Base-by-base conservation (phyloP, 2,888 invertebrate genomes). In the Heliconius ismenius region DNA sequence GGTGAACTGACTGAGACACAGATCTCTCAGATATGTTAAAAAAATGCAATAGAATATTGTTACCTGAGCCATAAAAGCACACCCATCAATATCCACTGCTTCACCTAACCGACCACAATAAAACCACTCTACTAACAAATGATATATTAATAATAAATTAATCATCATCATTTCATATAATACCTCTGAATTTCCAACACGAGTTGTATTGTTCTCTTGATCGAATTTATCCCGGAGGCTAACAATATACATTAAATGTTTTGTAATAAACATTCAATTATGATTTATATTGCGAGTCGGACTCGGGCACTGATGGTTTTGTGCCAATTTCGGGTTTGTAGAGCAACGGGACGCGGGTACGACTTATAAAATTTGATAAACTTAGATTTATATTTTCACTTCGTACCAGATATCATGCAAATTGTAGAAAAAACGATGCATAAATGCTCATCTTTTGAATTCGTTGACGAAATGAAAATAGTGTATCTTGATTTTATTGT, bases 61-160 rank as follows among this genome's bases (percentile, higher is more conserved):
- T 28, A 28, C 3, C 28, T 28, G 28, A 28, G 28, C 28, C 60
- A 60, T 24, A 60, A n/a, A 60, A 24, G 64, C 64, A 36, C 64
- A 65, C 36, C 64, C 36, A 36, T 65, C 64, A 36, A 65, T 36
- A 21, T 65, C 36, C 64, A 32, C 32, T 65, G 6, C 64, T 65
- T 65, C n/a, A 36, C 64, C 36, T 65, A 3, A 64, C 32, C 64
- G 32, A 65, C 32, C 36, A 65, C 36, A 65, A 65, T 64, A 36
- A 4, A 4, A 36, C 36, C 21, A 36, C 32, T 65, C n/a, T 65
- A 36, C n/a, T 18, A 64, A 65, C 36, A 65, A 69, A 32, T 36
- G 18, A n/a, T 58, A 60, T n/a, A 58, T 60, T 58, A 60, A 72
- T 72, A 72, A 60, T 60, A 54, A 69, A 69, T 72, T 72, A 60